phyloP scores from a whole-genome alignment of 1,140 invertebrate species.

The Linepithema humile region DNA sequence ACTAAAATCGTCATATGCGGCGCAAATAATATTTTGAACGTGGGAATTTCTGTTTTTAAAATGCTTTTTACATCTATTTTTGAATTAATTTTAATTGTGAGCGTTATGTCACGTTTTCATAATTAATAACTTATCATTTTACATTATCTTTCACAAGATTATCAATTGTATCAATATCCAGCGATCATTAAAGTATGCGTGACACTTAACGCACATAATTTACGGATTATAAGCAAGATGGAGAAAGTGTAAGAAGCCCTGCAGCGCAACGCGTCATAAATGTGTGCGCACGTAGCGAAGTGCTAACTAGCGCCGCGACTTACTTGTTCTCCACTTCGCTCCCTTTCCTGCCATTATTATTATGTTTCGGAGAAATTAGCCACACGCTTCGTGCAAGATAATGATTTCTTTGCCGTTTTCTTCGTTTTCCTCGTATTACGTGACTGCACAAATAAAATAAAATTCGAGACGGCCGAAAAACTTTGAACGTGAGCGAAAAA shows the following conservation, averaged over 20 bases:
- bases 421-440: background rate
- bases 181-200: background rate
- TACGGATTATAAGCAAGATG: background rate
- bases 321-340: background rate
- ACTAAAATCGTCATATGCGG: background rate
- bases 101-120: background rate
- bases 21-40: background rate
- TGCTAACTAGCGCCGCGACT: background rate
- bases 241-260: background rate
- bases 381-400: background rate
- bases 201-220: background rate
- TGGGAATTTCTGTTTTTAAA: background rate
- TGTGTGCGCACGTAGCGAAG: background rate
- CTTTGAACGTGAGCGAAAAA: constrained; percentile 36
- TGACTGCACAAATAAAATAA: background rate
- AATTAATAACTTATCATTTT: constrained; percentile 8
- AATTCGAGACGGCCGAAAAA: constrained; percentile 1
- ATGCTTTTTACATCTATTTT: background rate
- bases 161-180: background rate
- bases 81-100: background rate
- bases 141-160: background rate
- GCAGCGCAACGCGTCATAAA: background rate
- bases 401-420: background rate
- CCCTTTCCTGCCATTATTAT: background rate
- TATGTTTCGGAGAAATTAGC: background rate